Base-by-base conservation (phyloP, 2,797 vertebrate species). In the Eospalax fontanierii region DNA sequence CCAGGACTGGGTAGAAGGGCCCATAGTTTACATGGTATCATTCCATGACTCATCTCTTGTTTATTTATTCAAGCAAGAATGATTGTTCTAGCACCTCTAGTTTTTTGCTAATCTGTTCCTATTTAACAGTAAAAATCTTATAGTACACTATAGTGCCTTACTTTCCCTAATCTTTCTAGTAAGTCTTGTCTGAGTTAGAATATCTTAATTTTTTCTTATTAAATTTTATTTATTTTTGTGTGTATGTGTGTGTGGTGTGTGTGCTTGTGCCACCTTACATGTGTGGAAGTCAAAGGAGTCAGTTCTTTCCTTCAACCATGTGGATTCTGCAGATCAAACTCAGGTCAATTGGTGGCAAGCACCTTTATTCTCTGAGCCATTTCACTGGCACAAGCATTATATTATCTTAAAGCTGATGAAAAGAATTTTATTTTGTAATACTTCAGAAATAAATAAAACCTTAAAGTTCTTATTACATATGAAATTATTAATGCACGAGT, bases 371-470 rank as follows among this genome's bases (percentile, higher is more conserved):
- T 50, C 63, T 68, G 43, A 84, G 43, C 63, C 82, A 35, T 50
- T 30, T 50, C 43, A 24, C 63, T 30, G 24, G 40, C 21, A 30
- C 43, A 68, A n/a, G 30, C 30, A 84, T 50, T 35, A 7, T 65
- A 26, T 38, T 74, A 65, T 28, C 50, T 63, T 94, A 46, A 92
- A 87, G 40, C 35, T 88, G 40, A 70, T 80, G 2, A 40, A 59
- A 82, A 74, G 54, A 66, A 24, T 83, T 89, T 65, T 22, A 40
- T 78, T 89, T 95, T 87, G 59, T 26, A 81, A 86, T 54, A 73
- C 59, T 78, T 59, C 30, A 93, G 63, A 61, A 93, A 40, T 43
- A 73, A 66, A 50, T 14, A 38, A 87, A 86, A 59, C 26, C 22
- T 88, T 83, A 61, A 86, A 68, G 50, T 61, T 82, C 2, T 46